Evolutionary conservation across 2,113 vertebrate species (phyloP), one percentile per base, ranked within the genome.

Genomic region (Rousettus leschenaultii): DNA sequence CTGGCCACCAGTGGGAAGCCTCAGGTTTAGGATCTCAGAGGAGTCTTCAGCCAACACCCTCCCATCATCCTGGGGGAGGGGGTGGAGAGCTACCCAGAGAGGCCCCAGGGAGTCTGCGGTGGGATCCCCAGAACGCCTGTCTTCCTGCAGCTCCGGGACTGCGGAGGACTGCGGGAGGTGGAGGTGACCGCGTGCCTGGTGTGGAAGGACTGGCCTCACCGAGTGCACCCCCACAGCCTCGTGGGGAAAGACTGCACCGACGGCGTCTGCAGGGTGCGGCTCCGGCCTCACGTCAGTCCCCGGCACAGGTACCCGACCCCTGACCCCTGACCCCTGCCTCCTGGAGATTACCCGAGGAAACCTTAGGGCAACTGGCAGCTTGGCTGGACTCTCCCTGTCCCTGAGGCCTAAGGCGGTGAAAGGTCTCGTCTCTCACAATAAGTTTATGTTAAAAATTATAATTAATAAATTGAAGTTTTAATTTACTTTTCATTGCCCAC

Each of bases 161-260:
- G 98, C 26, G 98, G 98, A 0, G 71, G 95, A 1, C 97, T 99
- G 70, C 98, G 99, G 28, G 99, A 98, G 90, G 99, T 99, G 86
- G 98, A 97, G 43, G 98, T 99, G 95, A 99, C 99, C 0, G 99
- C 99, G 0, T 99, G 99, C 48, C 96, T 99, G 97, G 99, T 99
- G 92, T 99, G 99, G 98, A 99, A 99, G 97, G 99, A 99, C 87
- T 98, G 98, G 95, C 99, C 99, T 0, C 97, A 99, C 95, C 98
- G 99, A 0, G 99, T 99, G 28, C 99, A 99, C 97, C 99, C 99
- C 0, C 99, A 99, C 94, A 99, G 99, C 84, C 98, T 99, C 0
- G 99, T 99, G 98, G 99, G 99, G 94, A 99, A 99, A 97, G 99
- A 99, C 97, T 99, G 99, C 89, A 97, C 97, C 0, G 97, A 98